Base-by-base conservation (phyloP, 2,888 invertebrate genomes). In the Tenthredo distinguenda region DNA sequence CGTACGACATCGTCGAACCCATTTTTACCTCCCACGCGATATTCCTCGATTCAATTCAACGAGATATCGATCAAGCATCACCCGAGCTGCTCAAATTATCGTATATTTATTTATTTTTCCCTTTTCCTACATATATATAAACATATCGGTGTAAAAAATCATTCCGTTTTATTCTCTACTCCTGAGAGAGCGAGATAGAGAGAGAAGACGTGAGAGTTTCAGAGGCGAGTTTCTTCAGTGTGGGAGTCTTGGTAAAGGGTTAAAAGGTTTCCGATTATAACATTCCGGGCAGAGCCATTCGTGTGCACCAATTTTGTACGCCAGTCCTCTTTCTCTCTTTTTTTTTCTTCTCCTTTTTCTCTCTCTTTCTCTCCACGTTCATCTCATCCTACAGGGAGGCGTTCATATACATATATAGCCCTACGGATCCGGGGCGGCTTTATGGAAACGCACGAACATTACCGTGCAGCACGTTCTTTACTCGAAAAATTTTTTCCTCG, bases 291-390 rank as follows among this genome's bases (percentile, higher is more conserved):
- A 92, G 91, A 91, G 92, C 91, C 91, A 92, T 93, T 92, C 93
- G 92, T 92, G 93, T 92, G 92, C 92, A 93, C 92, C 92, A 92
- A 93, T 93, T 93, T 92, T 92, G 93, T 93, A 92, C 92, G 92
- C 92, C 92, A 92, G 91, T 92, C 92, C 90, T 90, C 26, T 31
- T 50, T 31, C 18, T 18, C 37, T 34, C 62, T 18, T 18, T 37
- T 12, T 15, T n/a, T 37, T 58, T 79, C 18, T 47, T 9, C 9
- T 47, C 15, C 9, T 18, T 7, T 50, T 21, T 43, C 37, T 74
- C 43, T 74, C 72, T 71, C 71, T 18, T 37, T 18, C 37, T 37
- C 71, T 18, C 37, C 34, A 18, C 71, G 34, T 71, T 37, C 43
- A n/a, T 40, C 40, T 43, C 21, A 21, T 37, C 26, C 15, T 15